A percentile compares a stretch with the other conserved stretches of the same genome.
Evolutionary conservation across 37 sponge, comb jelly and placozoan species (phyloP).

Genomic region (Eunapius fragilis): DNA sequence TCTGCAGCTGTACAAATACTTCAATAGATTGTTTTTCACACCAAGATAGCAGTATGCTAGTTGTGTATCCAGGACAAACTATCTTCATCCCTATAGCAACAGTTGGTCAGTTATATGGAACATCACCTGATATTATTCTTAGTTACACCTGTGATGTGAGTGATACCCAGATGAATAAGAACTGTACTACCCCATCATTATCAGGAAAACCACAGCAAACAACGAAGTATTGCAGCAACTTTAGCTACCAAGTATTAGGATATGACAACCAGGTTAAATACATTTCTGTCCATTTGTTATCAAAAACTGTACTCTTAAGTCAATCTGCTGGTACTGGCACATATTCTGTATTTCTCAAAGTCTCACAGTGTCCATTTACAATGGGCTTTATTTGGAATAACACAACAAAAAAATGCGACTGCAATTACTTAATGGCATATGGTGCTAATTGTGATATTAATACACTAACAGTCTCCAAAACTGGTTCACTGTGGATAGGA

Average conservation of each 20-base stretch:
- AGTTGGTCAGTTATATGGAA: not conserved
- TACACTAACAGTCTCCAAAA: not conserved
- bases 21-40: not conserved
- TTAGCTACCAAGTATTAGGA: not conserved
- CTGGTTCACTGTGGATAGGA: not conserved
- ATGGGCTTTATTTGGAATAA: not conserved
- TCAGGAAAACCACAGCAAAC: not conserved
- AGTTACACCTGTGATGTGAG: not conserved
- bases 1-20: not conserved
- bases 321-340: not conserved
- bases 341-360: not conserved
- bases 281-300: not conserved
- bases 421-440: not conserved
- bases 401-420: not conserved
- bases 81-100: not conserved
- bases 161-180: not conserved
- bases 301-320: not conserved
- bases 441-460: not conserved
- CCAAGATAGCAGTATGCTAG: not conserved
- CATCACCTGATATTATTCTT: not conserved
- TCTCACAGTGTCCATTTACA: not conserved
- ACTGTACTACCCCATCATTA: not conserved
- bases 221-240: not conserved
- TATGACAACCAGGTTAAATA: not conserved
- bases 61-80: not conserved